Evolutionary conservation across 2,797 vertebrate species (phyloP), one percentile per base, ranked within the genome.

Genomic region (Pristis pectinata): DNA sequence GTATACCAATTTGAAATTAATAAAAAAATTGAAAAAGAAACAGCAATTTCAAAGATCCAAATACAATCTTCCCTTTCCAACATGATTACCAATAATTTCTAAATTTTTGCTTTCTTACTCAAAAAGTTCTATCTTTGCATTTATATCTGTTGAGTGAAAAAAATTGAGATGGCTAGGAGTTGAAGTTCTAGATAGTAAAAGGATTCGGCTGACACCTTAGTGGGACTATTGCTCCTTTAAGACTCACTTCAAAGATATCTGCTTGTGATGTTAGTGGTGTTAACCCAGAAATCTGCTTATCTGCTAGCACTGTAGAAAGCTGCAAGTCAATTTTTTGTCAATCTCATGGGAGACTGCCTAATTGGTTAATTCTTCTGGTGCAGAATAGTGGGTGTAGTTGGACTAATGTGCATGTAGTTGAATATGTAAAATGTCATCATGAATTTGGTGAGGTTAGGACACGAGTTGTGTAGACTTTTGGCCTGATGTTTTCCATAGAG

Each of bases 271-370:
- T 76, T 76, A n/a, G 76, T 74, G 9, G 7, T 76, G 74, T 34
- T 74, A 74, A 74, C 11, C 30, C 10, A 76, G 9, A 76, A n/a
- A 76, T 30, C 76, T 74, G 34, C 30, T 76, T 74, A 76, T 34
- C 10, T 6, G 74, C 74, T 76, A 34, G 72, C 96, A 96, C 95
- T 96, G 96, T 97, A 96, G 96, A 96, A 96, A 95, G 95, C 96
- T 95, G 95, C 96, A 96, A 95, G 95, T 96, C 95, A 96, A 77
- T 95, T 95, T 91, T 95, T 80, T 67, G 0, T 85, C 96, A 53
- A 95, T 95, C 95, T 64, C 74, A n/a, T 76, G 11, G 76, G 30
- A 34, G 34, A 76, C 2, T 76, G 30, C 34, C 34, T 76, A 30
- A 89, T 95, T 95, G 96, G 95, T 95, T 96, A 95, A 37, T 93